phyloP scores from a whole-genome alignment of 2,888 invertebrate genomes.

The Ellobium chinense region DNA sequence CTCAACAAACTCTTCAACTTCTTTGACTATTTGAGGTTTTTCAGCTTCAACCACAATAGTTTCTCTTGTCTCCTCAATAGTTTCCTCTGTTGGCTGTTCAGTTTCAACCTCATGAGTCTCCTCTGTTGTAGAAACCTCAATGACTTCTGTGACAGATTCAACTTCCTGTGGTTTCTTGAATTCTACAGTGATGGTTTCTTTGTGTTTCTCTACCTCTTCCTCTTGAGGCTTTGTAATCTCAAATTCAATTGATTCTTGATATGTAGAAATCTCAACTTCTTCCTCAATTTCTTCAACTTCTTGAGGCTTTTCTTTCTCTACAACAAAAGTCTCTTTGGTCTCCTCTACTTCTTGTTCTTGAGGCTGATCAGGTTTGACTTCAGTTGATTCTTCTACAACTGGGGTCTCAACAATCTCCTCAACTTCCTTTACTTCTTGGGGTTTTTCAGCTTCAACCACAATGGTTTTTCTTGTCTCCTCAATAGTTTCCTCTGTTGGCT shows the following conservation, averaged over 20 bases:
- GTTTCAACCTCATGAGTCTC: conserved; percentile 34
- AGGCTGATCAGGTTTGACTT: conserved; percentile 41
- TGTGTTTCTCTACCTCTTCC: neutral
- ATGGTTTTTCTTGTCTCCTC: conserved; percentile 51
- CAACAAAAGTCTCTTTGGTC: conserved; percentile 31
- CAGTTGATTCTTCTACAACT: conserved; percentile 27
- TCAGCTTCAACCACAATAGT: conserved; percentile 8
- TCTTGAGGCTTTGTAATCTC: conserved; percentile 40
- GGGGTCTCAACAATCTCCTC: conserved; percentile 47
- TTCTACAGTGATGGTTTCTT: conserved; percentile 11
- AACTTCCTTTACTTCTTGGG: conserved; percentile 42
- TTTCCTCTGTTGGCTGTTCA: conserved; percentile 38
- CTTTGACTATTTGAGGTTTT: conserved; percentile 53
- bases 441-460: conserved; percentile 48
- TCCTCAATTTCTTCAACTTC: conserved; percentile 47
- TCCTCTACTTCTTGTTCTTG: neutral
- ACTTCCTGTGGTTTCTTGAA: conserved; percentile 16
- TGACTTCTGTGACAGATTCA: conserved; percentile 24
- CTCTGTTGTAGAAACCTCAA: conserved; percentile 4
- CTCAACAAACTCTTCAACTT: conserved; percentile 22
- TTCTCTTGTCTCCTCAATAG: conserved; percentile 41
- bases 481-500: conserved; percentile 52
- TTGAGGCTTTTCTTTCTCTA: neutral
- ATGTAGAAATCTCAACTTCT: neutral
- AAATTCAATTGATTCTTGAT: conserved; percentile 24